Percentiles rank a stretch among this genome's conserved stretches.
Conservation (phyloP, 2,113 vertebrate species). For the Pachycephala philippinensis region DNA sequence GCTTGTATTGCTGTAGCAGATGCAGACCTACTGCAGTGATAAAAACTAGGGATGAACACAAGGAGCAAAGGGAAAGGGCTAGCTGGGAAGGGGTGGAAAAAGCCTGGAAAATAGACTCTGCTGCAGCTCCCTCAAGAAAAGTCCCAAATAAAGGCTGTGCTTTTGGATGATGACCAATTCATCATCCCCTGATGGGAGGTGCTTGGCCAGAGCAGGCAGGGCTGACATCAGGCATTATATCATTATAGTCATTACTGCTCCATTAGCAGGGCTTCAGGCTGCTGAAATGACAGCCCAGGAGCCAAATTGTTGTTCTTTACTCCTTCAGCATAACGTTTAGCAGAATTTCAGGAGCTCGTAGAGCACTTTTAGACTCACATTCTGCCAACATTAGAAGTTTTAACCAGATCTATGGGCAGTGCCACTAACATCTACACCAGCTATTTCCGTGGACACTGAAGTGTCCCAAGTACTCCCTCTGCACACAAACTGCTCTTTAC, state of each 20-base stretch:
- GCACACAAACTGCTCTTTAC: neutral
- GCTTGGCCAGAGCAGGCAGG: slow-evolving; percentile 22
- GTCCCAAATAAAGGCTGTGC: neutral
- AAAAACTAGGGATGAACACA: neutral
- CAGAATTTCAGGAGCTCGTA: neutral
- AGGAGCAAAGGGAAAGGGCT: neutral
- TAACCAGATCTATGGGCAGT: neutral
- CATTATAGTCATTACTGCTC: slow-evolving; percentile 70
- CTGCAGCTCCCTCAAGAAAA: neutral
- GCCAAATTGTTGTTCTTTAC: slow-evolving; percentile 44
- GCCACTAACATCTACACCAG: neutral
- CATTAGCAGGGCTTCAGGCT: slow-evolving; percentile 59
- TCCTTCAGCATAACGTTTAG: slow-evolving; percentile 50
- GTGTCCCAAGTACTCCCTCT: neutral
- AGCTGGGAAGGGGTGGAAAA: neutral
- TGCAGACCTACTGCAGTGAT: neutral
- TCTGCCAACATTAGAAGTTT: neutral
- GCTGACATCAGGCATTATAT: slow-evolving; percentile 16
- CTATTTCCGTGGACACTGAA: neutral
- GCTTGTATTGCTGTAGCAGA: neutral
- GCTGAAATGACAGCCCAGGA: slow-evolving; percentile 54
- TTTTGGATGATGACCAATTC: slow-evolving; percentile 23
- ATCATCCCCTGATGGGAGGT: slow-evolving; percentile 27
- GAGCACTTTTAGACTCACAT: neutral
- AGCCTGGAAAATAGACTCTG: neutral